These are phyloP conservation scores for Eupsilia transversa DNA, from an alignment of 2,888 invertebrate genomes.

Conservation along the genomic window DNA sequence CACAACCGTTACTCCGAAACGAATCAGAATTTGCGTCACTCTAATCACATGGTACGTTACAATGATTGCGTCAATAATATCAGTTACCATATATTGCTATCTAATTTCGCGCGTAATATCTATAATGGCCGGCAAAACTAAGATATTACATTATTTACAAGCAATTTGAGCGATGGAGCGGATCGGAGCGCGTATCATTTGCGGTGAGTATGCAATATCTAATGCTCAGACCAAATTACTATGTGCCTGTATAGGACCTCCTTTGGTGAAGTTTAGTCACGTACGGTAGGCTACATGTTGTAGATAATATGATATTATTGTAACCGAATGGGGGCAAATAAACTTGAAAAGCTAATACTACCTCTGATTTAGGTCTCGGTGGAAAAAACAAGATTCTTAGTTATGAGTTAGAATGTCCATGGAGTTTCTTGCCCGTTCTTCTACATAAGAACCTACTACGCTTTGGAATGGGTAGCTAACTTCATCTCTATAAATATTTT, in stretches of 20 bases:
- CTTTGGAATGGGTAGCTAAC: neutral
- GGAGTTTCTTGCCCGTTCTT: neutral
- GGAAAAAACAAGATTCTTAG: neutral
- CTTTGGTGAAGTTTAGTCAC: constrained; percentile 32
- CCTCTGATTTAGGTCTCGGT: too few species aligned
- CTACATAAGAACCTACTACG: too few species aligned
- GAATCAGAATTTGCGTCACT: constrained; percentile 37
- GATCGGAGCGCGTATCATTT: constrained; percentile 57
- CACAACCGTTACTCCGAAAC: constrained; percentile 30
- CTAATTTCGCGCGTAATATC: constrained; percentile 58
- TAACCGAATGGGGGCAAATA: constrained; percentile 14
- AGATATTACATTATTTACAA: constrained; percentile 61
- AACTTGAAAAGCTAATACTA: neutral
- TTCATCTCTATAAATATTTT: neutral
- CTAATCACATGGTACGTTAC: constrained; percentile 32
- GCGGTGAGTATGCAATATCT: constrained; percentile 59
- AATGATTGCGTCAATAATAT: constrained; percentile 48
- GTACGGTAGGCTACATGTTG: constrained; percentile 19
- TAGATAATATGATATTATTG: constrained; percentile 1
- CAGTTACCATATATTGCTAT: constrained; percentile 57
- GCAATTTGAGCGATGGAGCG: constrained; percentile 59
- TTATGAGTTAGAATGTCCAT: neutral
- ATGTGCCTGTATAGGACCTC: constrained; percentile 31
- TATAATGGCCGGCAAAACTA: constrained; percentile 57
- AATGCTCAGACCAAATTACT: constrained; percentile 46